These are phyloP conservation scores for Myioborus miniatus DNA, from an alignment of 2,797 vertebrate genomes.

Conservation along the genomic window DNA sequence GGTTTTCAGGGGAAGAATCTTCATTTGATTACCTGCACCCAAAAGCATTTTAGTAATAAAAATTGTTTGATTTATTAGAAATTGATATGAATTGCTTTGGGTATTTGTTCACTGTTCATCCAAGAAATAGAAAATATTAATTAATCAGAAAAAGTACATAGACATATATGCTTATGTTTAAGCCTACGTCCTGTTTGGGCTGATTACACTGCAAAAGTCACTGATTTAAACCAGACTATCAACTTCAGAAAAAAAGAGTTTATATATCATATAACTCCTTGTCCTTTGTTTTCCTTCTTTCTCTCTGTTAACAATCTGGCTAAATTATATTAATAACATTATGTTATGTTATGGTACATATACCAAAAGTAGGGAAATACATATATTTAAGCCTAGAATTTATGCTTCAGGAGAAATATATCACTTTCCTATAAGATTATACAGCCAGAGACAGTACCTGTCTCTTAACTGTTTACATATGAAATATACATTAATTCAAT, in stretches of 20 bases:
- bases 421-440: neutral
- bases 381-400: neutral
- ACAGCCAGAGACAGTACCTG: neutral
- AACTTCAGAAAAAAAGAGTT: neutral
- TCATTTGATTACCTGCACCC: neutral
- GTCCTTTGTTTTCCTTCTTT: neutral
- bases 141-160: neutral
- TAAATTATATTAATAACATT: neutral
- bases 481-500: neutral
- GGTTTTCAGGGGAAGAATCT: neutral
- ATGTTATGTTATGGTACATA: neutral
- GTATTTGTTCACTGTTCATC: neutral
- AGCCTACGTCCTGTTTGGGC: neutral
- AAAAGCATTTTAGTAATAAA: neutral
- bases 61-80: neutral
- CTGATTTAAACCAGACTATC: neutral
- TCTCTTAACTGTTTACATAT: neutral
- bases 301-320: neutral
- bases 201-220: neutral
- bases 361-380: neutral
- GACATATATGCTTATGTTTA: neutral
- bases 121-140: neutral
- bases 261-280: accelerated
- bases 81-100: neutral
- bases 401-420: neutral